Percentiles rank a stretch among this genome's conserved stretches.
Evolutionary conservation across 2,797 vertebrate genomes (phyloP).

Genomic region (Enteromius afrohamiltoni): DNA sequence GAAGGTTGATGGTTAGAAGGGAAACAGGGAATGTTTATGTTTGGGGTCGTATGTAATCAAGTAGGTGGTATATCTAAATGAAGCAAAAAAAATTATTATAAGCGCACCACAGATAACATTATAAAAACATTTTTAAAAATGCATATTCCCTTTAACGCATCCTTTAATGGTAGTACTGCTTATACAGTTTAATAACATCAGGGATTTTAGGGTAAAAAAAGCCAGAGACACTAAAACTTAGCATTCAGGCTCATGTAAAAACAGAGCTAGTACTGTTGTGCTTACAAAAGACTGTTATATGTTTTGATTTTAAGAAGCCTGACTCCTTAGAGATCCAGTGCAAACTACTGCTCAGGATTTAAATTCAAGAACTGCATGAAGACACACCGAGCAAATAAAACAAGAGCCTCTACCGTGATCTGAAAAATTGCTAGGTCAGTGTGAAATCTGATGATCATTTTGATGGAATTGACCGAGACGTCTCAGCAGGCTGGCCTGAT

Average conservation of each 20-base stretch:
- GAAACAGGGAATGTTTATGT: not conserved
- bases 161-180: not conserved
- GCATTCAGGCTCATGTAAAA: not conserved
- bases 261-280: not conserved
- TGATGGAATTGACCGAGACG: conserved; percentile 35
- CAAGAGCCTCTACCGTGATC: not conserved
- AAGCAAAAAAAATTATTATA: not conserved
- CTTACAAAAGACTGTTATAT: conserved; percentile 1
- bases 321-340: not conserved
- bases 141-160: not conserved
- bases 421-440: conserved; percentile 11
- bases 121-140: not conserved
- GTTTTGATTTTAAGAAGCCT: conserved; percentile 13
- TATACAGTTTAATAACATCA: not conserved
- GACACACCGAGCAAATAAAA: conserved; percentile 19
- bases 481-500: conserved; percentile 31
- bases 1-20: not conserved
- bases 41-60: not conserved
- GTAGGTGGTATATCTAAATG: too few species aligned
- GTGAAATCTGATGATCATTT: conserved; percentile 41
- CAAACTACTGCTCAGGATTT: conserved; percentile 10
- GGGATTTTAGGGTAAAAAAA: not conserved
- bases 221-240: not conserved
- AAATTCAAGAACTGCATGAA: conserved; percentile 23
- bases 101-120: not conserved